Base-by-base conservation (phyloP, 2,888 invertebrate genomes). In the Eupithecia inturbata region DNA sequence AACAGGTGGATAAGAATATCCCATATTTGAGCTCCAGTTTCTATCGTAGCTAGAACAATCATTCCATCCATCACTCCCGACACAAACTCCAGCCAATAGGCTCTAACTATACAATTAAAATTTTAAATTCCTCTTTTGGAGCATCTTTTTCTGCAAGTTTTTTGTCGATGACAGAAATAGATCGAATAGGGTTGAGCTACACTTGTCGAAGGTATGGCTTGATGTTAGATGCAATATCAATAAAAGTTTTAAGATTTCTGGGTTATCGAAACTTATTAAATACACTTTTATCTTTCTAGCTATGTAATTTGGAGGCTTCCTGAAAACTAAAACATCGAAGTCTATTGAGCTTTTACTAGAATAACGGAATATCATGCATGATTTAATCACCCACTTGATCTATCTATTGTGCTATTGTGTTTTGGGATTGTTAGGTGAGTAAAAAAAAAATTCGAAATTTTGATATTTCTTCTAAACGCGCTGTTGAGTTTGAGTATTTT, bases 61-160 rank as follows among this genome's bases (percentile, higher is more conserved):
- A 78, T 80, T 69, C 78, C 79, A 86, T 84, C 82, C 82, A 86
- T 86, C 86, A 84, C 36, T 36, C 26, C 22, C 77, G 76, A 77
- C 76, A 80, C 80, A 77, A 68, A 73, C 79, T 80, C 77, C 70
- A 26, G 3, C 12, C 80, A 82, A 80, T 75, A 80, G 79, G 72
- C 80, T 82, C 80, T 84, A 85, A 83, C 82, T 81, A 82, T 78
- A 83, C 84, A 85, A 88, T 88, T 89, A 89, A 89, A 88, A 88
- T 87, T 88, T 86, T 84, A 86, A 83, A 85, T 81, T 79, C 88
- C 88, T 83, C 81, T 84, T 88, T 87, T 83, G 85, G 87, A 74
- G 78, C 66, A n/a, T 68, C 73, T 85, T 88, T 88, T 87, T 87
- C 80, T 82, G 82, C 84, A 82, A 84, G 78, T 57, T 87, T 90